phyloP scores from a whole-genome alignment of 2,797 vertebrate genomes.

The Meda fulgida region DNA sequence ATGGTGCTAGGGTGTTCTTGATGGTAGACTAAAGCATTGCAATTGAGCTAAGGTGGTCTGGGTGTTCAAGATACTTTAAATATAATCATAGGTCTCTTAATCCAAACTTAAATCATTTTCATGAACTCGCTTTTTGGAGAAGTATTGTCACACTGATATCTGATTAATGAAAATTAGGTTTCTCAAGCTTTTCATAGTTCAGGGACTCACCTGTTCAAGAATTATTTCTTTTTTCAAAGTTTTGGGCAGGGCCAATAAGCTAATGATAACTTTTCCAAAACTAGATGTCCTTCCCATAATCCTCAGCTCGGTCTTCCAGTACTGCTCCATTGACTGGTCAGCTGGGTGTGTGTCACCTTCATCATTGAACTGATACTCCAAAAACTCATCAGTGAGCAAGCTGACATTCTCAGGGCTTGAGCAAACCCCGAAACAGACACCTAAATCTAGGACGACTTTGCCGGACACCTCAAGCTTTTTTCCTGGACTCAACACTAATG shows the following conservation, averaged over 20 bases:
- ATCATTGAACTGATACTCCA: constrained; percentile 40
- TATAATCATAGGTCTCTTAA: neutral
- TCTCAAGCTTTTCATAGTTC: neutral
- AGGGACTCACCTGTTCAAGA: constrained; percentile 71
- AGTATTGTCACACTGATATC: neutral
- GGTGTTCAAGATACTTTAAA: neutral
- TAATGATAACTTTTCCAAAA: constrained; percentile 68
- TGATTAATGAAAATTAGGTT: neutral
- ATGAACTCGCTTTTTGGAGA: neutral
- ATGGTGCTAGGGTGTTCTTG: neutral
- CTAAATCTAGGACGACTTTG: constrained; percentile 59
- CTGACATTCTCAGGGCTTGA: neutral
- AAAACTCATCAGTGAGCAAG: constrained; percentile 60
- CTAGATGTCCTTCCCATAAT: constrained; percentile 26
- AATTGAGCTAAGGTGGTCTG: neutral
- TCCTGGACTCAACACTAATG: constrained; percentile 61
- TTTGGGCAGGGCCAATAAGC: constrained; percentile 70
- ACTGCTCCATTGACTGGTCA: constrained; percentile 44
- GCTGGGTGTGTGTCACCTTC: neutral
- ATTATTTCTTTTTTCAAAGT: constrained; percentile 61
- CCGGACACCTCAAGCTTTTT: constrained; percentile 48
- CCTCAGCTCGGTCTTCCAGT: constrained; percentile 63
- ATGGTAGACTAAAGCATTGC: neutral
- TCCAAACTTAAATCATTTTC: neutral
- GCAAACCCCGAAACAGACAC: constrained; percentile 63